These are phyloP conservation scores for Triplophysa bombifrons DNA, from an alignment of 2,797 vertebrate genomes.

Conservation along the genomic window DNA sequence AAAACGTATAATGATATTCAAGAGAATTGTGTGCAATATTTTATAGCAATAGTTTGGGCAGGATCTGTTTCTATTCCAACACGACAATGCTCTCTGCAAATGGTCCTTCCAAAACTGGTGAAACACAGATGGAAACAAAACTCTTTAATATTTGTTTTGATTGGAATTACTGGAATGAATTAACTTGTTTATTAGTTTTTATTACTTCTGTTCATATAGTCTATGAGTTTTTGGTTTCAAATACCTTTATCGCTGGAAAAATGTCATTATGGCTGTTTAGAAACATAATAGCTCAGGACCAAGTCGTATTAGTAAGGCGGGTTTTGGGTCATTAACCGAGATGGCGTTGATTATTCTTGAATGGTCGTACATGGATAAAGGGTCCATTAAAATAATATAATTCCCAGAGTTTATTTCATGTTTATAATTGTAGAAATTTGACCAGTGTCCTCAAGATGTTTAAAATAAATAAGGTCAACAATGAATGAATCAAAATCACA, in stretches of 20 bases:
- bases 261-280: slow-evolving; percentile 59
- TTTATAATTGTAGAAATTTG: neutral
- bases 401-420: slow-evolving; percentile 37
- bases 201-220: neutral
- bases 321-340: slow-evolving; percentile 70
- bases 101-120: too few species aligned
- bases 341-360: slow-evolving; percentile 66
- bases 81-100: too few species aligned
- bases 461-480: neutral
- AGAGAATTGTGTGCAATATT: too few species aligned
- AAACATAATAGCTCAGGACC: slow-evolving; percentile 63
- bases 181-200: neutral
- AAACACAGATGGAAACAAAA: too few species aligned
- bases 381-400: slow-evolving; percentile 48
- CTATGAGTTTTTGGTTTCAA: neutral
- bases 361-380: slow-evolving; percentile 44
- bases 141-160: too few species aligned
- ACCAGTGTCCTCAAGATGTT: neutral
- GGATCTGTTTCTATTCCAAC: too few species aligned
- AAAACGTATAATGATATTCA: too few species aligned
- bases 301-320: slow-evolving; percentile 55
- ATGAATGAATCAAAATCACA: neutral
- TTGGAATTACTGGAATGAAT: too few species aligned
- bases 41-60: too few species aligned
- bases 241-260: slow-evolving; percentile 14